Evolutionary conservation across 2,113 vertebrate species (phyloP), one percentile per base, ranked within the genome.

Genomic region (Proterorhinus semilunaris): DNA sequence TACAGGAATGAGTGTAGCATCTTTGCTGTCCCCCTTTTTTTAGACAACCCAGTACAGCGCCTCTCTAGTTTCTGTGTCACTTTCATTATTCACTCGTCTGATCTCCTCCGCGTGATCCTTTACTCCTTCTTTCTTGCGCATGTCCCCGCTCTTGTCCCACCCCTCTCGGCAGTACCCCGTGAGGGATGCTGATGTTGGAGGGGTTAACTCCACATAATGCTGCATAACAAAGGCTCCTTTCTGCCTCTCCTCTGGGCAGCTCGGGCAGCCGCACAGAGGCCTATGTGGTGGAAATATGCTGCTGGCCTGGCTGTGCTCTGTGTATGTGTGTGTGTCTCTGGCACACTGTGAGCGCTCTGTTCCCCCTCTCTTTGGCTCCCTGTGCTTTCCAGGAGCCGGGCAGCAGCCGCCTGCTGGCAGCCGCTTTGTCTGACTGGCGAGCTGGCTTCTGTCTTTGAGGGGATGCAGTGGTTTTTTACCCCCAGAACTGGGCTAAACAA

Each of bases 341-440:
- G 83, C 81, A 84, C 82, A 91, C 83, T 88, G 85, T 84, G 87
- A 74, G 74, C 83, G 87, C 86, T 91, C 81, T 91, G 83, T 89
- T 88, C 85, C 82, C 82, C 87, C 77, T 80, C 74, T 83, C 36
- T 27, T 79, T 88, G 82, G 82, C 86, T 88, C 72, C 69, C 78
- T 87, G 85, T 88, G 82, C 82, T 86, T 88, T 86, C 80, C 84
- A 84, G 85, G 82, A 88, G 87, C 86, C 54, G 45, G 83, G 85
- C 89, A 83, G 86, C 66, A 78, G 80, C 87, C 86, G 86, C 74
- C 80, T 87, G 88, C 85, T 86, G 80, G 75, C 78, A 78, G 77
- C 68, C 80, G 80, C 78, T 63, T 78, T 66, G 76, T 79, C 80
- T 80, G 63, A 57, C 55, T 79, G 52, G 8, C 17, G 27, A 36